Percentiles rank a stretch among this genome's conserved stretches.
Conservation (phyloP, 2,888 invertebrate genomes). For the Perithous albicinctus region DNA sequence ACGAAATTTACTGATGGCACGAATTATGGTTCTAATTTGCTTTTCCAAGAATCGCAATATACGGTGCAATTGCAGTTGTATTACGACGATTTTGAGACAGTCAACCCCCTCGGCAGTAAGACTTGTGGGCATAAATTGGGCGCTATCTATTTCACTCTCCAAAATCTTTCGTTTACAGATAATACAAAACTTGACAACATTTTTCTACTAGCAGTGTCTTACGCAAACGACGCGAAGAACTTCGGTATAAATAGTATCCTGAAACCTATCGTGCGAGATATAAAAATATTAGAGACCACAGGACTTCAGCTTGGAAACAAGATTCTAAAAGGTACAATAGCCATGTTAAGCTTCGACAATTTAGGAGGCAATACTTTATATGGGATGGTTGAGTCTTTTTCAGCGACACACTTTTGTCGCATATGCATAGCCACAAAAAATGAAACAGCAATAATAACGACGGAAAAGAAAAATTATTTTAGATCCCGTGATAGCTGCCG, state of each 20-base stretch:
- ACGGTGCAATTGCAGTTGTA: slow-evolving; percentile 3
- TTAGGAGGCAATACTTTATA: slow-evolving; percentile 53
- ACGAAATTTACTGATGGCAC: not conserved
- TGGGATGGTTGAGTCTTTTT: slow-evolving; percentile 52
- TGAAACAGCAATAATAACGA: too few species aligned
- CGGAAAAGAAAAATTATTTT: slow-evolving; percentile 43
- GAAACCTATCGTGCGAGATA: slow-evolving; percentile 1
- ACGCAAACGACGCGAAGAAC: not conserved
- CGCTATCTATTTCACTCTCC: slow-evolving; percentile 1
- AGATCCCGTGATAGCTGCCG: slow-evolving; percentile 18
- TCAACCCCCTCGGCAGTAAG: slow-evolving; percentile 22
- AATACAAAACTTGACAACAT: slow-evolving; percentile 21
- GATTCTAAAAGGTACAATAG: not conserved
- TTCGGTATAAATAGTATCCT: slow-evolving; percentile 1
- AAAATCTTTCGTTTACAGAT: not conserved
- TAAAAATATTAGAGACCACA: slow-evolving; percentile 13
- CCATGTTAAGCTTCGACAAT: slow-evolving; percentile 44
- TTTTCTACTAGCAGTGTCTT: slow-evolving; percentile 8
- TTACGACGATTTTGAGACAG: slow-evolving; percentile 31
- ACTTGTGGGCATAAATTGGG: slow-evolving; percentile 17
- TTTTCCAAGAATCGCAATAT: not conserved
- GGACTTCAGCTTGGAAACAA: not conserved
- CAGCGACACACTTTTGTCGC: slow-evolving; percentile 8
- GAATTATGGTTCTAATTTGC: not conserved
- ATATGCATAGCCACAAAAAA: slow-evolving; percentile 47